phyloP scores from a whole-genome alignment of 2,113 vertebrate genomes.

The Epinephelus fuscoguttatus region DNA sequence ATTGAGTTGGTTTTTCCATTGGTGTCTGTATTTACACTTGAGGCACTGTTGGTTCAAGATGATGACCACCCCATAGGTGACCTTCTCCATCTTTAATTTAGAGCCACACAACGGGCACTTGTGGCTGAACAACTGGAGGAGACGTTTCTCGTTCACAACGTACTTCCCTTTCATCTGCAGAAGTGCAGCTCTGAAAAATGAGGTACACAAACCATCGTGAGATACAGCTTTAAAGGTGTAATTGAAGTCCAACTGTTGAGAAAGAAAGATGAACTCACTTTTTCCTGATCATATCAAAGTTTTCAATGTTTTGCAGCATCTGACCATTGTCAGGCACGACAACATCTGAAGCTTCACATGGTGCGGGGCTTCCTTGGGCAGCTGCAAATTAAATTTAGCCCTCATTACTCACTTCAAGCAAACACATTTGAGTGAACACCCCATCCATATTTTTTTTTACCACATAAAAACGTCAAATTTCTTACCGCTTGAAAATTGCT shows the following conservation, averaged over 20 bases:
- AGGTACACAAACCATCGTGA: not conserved
- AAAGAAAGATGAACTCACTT: constrained; percentile 26
- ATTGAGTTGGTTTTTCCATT: constrained; percentile 53
- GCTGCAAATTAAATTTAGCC: not conserved
- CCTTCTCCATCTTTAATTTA: constrained; percentile 46
- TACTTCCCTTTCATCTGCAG: constrained; percentile 34
- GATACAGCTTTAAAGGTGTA: not conserved
- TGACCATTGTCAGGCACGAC: not conserved
- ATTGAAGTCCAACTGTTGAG: not conserved
- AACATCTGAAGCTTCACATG: not conserved
- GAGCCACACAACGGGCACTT: constrained; percentile 45
- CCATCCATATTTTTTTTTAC: not conserved
- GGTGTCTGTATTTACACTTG: constrained; percentile 47
- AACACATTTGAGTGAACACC: not conserved
- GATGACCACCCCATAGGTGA: constrained; percentile 25
- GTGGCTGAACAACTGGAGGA: constrained; percentile 45
- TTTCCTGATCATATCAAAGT: constrained; percentile 25
- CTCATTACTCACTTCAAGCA: not conserved
- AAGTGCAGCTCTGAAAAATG: constrained; percentile 31
- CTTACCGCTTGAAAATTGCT: not conserved
- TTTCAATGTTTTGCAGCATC: not conserved
- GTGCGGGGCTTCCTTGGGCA: constrained; percentile 2
- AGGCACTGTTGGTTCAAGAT: constrained; percentile 44
- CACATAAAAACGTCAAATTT: not conserved
- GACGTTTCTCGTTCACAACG: constrained; percentile 50